Percentiles rank a stretch among this genome's conserved stretches.
These are phyloP conservation scores for Drosophila picticornis DNA, from an alignment of 2,888 invertebrate species.

Conservation along the genomic window DNA sequence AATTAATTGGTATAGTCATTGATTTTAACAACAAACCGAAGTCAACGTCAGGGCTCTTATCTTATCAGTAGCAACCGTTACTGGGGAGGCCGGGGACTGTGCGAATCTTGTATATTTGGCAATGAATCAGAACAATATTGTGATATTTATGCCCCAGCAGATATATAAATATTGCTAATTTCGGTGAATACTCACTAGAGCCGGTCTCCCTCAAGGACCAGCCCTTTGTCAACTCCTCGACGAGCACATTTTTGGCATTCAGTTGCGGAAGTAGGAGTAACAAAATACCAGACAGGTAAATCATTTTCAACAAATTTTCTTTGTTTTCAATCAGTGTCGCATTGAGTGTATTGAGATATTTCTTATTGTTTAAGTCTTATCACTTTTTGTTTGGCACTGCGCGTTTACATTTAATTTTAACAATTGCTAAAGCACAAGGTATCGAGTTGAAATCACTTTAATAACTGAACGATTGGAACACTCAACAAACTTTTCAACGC, in stretches of 20 bases:
- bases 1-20: conserved; percentile 57
- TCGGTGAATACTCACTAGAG: conserved; percentile 64
- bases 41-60: conserved; percentile 52
- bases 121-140: conserved; percentile 43
- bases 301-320: conserved; percentile 38
- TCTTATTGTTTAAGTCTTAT: conserved; percentile 28
- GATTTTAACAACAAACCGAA: conserved; percentile 31
- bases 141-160: conserved; percentile 4
- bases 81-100: conserved; percentile 31
- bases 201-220: conserved; percentile 78
- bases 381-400: background rate
- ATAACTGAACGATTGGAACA: conserved; percentile 55
- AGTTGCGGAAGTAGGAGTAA: conserved; percentile 3
- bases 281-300: conserved; percentile 16
- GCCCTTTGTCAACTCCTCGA: conserved; percentile 67
- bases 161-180: background rate
- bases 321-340: conserved; percentile 25
- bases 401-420: conserved; percentile 4
- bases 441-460: conserved; percentile 40
- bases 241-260: conserved; percentile 60
- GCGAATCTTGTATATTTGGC: conserved; percentile 42
- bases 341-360: conserved; percentile 28
- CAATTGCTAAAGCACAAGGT: conserved; percentile 30
- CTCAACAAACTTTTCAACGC: conserved; percentile 29
- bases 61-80: conserved; percentile 50